Base-by-base conservation (phyloP, 37 sponge, comb jelly and placozoan species). In the Agelas oroides region DNA sequence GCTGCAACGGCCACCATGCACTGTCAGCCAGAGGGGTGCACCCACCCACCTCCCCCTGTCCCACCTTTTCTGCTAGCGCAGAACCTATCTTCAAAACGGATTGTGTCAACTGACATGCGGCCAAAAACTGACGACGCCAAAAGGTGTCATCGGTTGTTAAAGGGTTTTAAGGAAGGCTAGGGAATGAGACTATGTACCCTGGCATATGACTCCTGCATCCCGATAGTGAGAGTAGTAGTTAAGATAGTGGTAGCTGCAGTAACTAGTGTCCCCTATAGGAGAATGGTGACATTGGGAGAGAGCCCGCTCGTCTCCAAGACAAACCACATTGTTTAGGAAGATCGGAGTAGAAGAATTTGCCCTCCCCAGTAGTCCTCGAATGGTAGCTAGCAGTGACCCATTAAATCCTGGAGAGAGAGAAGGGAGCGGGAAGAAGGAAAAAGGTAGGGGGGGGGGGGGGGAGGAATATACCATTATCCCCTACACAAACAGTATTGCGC, bases 131-230 rank as follows among this genome's bases (percentile, higher is more conserved):
- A n/a, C n/a, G n/a, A n/a, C n/a, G n/a, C n/a, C n/a, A n/a, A n/a
- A n/a, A n/a, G n/a, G n/a, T n/a, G n/a, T n/a, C n/a, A n/a, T n/a
- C n/a, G n/a, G n/a, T n/a, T n/a, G n/a, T n/a, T n/a, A n/a, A n/a
- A n/a, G n/a, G n/a, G n/a, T n/a, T n/a, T n/a, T n/a, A n/a, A n/a
- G n/a, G n/a, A n/a, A n/a, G 27, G 27, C 27, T 11, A 6, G 27
- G 27, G 27, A 27, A 61, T 25, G 27, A 11, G n/a, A 5, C 63
- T 25, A 74, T 76, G 52, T 64, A 91, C 93, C 31, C 39, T 77
- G 35, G 65, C 94, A 94, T 5, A 88, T 57, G 52, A 94, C 95
- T 2, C 92, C 92, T 31, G 95, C 92, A 81, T 94, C 92, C n/a
- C 84, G 85, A 30, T 31, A 61, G 64, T 91, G 92, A 20, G 27